A percentile compares a stretch with the other conserved stretches of the same genome.
phyloP scores from a whole-genome alignment of 2,113 vertebrate species.

The Pomatostomus ruficeps region DNA sequence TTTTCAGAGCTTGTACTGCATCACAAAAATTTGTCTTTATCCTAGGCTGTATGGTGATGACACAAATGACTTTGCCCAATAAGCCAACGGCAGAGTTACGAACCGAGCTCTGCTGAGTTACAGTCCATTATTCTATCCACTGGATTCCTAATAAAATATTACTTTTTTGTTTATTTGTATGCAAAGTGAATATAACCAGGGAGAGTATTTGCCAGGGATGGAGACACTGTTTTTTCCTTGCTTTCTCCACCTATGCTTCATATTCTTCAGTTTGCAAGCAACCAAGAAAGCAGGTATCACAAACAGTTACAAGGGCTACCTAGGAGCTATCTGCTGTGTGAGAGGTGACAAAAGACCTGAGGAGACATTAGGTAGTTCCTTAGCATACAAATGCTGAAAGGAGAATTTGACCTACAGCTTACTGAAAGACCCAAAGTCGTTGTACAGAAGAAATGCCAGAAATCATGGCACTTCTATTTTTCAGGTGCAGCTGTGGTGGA shows the following conservation, averaged over 20 bases:
- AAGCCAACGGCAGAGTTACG: background rate
- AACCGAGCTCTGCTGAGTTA: constrained; percentile 17
- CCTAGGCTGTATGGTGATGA: background rate
- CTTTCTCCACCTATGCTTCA: background rate
- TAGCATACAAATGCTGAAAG: background rate
- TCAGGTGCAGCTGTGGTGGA: background rate
- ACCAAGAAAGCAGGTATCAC: background rate
- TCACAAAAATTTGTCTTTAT: background rate
- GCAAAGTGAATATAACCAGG: background rate
- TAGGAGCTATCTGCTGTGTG: background rate
- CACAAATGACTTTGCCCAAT: background rate
- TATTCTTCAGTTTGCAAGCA: background rate
- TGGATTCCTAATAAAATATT: constrained; percentile 44
- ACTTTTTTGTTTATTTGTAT: constrained; percentile 15
- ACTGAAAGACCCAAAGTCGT: background rate
- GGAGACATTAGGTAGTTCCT: background rate
- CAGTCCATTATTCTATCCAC: constrained; percentile 46
- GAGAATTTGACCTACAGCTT: background rate
- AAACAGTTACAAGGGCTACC: background rate
- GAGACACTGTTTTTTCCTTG: background rate
- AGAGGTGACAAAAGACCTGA: background rate
- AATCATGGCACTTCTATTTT: background rate
- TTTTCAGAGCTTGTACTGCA: background rate
- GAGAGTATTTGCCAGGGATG: background rate
- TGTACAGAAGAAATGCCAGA: background rate